These are phyloP conservation scores for Hippocampus kuda DNA, from an alignment of 2,797 vertebrate species.

Conservation along the genomic window DNA sequence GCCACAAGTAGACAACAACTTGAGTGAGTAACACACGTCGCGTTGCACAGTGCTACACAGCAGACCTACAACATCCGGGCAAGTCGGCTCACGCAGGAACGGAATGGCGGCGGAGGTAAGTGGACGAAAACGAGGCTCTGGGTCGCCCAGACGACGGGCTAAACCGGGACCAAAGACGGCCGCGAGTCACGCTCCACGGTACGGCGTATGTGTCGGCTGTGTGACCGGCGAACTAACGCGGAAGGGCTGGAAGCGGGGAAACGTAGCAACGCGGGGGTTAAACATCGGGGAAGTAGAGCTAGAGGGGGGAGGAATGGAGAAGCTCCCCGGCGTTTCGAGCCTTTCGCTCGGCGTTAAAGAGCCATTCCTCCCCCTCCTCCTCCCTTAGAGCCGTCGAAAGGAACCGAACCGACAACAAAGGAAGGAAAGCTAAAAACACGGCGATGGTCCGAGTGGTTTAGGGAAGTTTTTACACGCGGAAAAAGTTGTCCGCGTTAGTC, in stretches of 20 bases:
- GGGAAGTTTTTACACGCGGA: constrained; percentile 32
- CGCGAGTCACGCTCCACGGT: background rate
- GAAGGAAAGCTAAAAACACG: constrained; percentile 31
- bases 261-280: constrained; percentile 25
- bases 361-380: constrained; percentile 45
- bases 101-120: constrained; percentile 82
- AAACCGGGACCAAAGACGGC: background rate
- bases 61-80: constrained; percentile 74
- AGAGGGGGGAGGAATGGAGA: constrained; percentile 59
- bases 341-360: constrained; percentile 62
- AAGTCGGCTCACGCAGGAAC: constrained; percentile 69
- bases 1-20: background rate
- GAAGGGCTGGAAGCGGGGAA: constrained; percentile 7
- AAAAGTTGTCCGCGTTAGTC: constrained; percentile 42
- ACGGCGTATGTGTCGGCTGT: constrained; percentile 9
- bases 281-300: constrained; percentile 11
- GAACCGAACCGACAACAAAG: constrained; percentile 57
- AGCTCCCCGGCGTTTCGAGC: constrained; percentile 56
- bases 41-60: constrained; percentile 46
- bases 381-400: constrained; percentile 17
- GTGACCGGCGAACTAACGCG: constrained; percentile 27
- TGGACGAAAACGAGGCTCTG: constrained; percentile 62
- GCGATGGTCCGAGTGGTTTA: constrained; percentile 52
- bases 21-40: constrained; percentile 14
- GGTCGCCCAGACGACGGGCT: constrained; percentile 1